Percentiles rank a stretch among this genome's conserved stretches.
These are phyloP conservation scores for Lasioglossum morio DNA, from an alignment of 2,888 invertebrate species.

Conservation along the genomic window DNA sequence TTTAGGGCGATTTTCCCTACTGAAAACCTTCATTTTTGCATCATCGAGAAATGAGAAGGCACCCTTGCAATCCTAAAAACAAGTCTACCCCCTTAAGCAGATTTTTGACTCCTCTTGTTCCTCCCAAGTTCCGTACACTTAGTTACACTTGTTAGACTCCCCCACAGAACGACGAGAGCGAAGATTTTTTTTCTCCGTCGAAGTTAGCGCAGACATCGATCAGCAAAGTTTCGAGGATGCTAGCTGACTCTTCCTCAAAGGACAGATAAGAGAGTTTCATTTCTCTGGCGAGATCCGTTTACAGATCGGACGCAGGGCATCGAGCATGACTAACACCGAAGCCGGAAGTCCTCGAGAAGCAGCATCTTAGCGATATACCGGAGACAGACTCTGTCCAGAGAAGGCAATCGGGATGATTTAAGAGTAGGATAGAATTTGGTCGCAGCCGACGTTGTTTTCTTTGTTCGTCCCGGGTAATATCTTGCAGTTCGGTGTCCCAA, in stretches of 20 bases:
- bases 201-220: background rate
- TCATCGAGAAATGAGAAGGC: too few species aligned
- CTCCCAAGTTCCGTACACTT: background rate
- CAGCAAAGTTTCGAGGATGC: background rate
- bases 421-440: conserved; percentile 64
- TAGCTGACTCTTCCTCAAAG: background rate
- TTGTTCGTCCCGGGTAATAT: conserved; percentile 68
- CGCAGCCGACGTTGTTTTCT: conserved; percentile 68
- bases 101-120: background rate
- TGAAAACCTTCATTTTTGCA: too few species aligned
- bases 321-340: background rate
- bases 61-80: too few species aligned
- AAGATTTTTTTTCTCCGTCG: background rate
- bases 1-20: too few species aligned
- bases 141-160: background rate
- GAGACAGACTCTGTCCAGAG: conserved; percentile 5
- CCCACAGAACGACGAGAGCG: background rate
- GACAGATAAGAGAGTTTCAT: conserved; percentile 27
- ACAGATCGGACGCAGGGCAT: conserved; percentile 15
- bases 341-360: conserved; percentile 9
- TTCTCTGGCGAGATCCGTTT: conserved; percentile 20
- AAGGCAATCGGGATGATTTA: conserved; percentile 73
- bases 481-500: conserved; percentile 52
- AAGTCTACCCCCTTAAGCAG: too few species aligned
- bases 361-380: conserved; percentile 42